Evolutionary conservation across 2,113 vertebrate species (phyloP).

Genomic region (Chitala chitala): DNA sequence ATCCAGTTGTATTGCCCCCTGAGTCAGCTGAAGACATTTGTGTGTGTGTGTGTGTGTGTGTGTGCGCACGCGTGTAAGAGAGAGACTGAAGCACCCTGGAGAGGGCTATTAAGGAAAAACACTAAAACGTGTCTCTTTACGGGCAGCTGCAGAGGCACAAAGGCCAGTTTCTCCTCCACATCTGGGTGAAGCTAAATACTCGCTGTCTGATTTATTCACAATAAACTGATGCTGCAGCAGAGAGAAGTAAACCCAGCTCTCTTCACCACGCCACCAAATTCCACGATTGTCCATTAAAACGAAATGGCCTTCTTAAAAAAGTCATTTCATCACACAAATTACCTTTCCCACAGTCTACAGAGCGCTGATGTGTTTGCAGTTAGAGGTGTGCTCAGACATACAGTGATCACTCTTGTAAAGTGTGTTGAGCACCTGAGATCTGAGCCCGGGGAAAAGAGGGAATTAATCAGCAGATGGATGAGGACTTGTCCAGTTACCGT

Average conservation of each 20-base stretch:
- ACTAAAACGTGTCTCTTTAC: no score
- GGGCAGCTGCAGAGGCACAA: no score
- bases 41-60: no score
- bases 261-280: conserved; percentile 47
- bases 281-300: conserved; percentile 48
- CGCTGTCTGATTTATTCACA: neutral
- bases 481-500: neutral
- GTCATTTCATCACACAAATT: conserved; percentile 57
- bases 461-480: neutral
- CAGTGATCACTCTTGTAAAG: neutral
- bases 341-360: conserved; percentile 21
- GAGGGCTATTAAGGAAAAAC: no score
- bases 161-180: no score
- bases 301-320: conserved; percentile 51
- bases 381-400: neutral
- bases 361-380: neutral
- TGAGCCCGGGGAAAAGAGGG: neutral
- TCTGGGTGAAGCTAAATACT: no score
- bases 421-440: neutral
- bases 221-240: neutral
- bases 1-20: no score
- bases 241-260: conserved; percentile 31
- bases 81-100: no score
- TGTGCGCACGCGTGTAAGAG: no score
- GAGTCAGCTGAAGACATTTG: no score